A percentile compares a stretch with the other conserved stretches of the same genome.
These are phyloP conservation scores for Phalacrocorax pelagicus DNA, from an alignment of 2,113 vertebrate genomes.

Conservation along the genomic window DNA sequence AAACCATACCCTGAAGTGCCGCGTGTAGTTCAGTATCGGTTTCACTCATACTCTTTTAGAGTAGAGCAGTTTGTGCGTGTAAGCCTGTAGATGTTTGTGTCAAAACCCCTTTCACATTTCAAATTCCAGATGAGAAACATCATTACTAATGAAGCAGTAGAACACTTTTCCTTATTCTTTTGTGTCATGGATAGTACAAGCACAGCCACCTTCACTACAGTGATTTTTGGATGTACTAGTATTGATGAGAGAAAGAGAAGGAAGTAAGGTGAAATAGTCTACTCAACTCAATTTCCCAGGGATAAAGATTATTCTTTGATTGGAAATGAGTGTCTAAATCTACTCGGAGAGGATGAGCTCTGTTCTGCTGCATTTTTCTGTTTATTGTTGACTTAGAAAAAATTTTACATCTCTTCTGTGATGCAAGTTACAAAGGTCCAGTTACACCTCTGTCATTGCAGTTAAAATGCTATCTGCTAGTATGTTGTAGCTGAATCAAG, in stretches of 20 bases:
- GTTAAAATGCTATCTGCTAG: neutral
- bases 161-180: neutral
- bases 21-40: neutral
- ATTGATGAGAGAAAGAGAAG: neutral
- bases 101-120: neutral
- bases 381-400: neutral
- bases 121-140: neutral
- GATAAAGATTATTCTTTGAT: neutral
- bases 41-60: neutral
- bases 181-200: neutral
- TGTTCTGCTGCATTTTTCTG: neutral
- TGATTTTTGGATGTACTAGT: neutral
- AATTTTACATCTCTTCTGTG: neutral
- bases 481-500: neutral
- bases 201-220: neutral
- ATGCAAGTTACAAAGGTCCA: neutral
- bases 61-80: neutral
- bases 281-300: neutral
- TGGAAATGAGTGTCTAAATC: neutral
- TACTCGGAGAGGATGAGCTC: neutral
- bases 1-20: too few species aligned
- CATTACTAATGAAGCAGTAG: neutral
- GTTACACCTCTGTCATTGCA: neutral
- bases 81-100: neutral
- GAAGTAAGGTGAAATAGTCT: neutral